Base-by-base conservation (phyloP, 2,888 invertebrate species). In the Empis livida region DNA sequence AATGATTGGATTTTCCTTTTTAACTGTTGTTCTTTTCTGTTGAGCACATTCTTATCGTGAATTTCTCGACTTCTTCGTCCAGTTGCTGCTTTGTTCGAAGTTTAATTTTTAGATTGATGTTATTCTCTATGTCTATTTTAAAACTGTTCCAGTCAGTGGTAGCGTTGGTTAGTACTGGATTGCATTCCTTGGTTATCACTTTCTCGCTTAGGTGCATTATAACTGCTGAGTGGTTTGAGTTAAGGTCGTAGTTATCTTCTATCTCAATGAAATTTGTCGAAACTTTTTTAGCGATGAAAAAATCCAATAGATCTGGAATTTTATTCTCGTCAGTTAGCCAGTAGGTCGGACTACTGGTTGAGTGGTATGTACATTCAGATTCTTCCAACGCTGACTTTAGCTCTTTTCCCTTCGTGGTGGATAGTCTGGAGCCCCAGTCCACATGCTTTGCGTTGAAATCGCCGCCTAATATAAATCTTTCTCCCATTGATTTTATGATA, bases 291-390 rank as follows among this genome's bases (percentile, higher is more conserved):
- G 16, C 20, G 10, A 47, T 15, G 20, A 42, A 37, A 23, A 47
- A 47, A 39, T 44, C 47, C 14, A 47, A 3, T 10, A 43, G 32
- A 23, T 47, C 43, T 10, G 47, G 43, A 39, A 42, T 39, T 14
- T 44, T 47, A 5, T 14, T 23, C 10, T 10, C 13, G 14, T 47
- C 30, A 15, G 43, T 37, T 14, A 23, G 35, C 47, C 47, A 37
- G 32, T 47, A 39, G 13, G 43, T 44, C 10, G 43, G 35, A 31
- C 10, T 11, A 9, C 43, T 32, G 2, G 43, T 10, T 14, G 20
- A 42, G 5, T 13, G 40, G 20, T 13, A 40, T 10, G 6, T 20
- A 20, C 40, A 40, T 3, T 10, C n/a, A 14, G 8, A 10, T 15
- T 38, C 15, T n/a, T 3, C 9, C 15, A 15, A 3, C 15, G n/a